Conservation (phyloP, 2,797 vertebrate genomes). For the Sarcoramphus papa region DNA sequence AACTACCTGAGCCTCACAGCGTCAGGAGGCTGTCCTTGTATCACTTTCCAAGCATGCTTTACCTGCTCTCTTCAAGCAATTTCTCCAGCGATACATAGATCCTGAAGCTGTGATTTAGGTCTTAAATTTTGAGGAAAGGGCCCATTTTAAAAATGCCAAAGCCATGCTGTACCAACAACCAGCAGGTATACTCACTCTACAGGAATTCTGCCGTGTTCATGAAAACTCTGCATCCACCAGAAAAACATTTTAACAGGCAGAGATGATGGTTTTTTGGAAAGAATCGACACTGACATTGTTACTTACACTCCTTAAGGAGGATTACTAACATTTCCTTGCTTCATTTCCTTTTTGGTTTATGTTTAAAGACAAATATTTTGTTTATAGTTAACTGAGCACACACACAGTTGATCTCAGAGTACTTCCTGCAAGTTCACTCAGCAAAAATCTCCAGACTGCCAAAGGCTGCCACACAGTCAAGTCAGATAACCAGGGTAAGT, state of each 20-base stretch:
- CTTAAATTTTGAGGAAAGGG: neutral
- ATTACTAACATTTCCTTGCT: constrained; percentile 12
- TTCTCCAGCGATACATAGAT: accelerated
- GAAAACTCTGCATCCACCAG: neutral
- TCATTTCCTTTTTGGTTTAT: constrained; percentile 26
- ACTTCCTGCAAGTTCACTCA: neutral
- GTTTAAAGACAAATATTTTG: constrained; percentile 36
- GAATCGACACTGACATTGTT: neutral
- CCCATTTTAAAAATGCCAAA: neutral
- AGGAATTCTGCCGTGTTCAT: neutral
- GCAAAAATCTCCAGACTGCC: neutral
- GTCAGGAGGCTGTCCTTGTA: neutral
- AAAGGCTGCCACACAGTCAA: neutral
- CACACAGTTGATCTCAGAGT: neutral
- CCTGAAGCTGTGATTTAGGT: neutral
- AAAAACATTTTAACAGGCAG: neutral
- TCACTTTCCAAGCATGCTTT: neutral
- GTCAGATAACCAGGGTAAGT: neutral
- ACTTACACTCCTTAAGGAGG: neutral
- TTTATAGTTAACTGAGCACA: neutral
- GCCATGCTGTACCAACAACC: neutral
- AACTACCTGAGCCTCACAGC: neutral
- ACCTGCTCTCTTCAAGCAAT: neutral
- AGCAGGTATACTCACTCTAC: neutral
- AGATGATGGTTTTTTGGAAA: neutral